These are phyloP conservation scores for Pachyrhynchus sulphureomaculatus DNA, from an alignment of 1,140 invertebrate species.

Conservation along the genomic window DNA sequence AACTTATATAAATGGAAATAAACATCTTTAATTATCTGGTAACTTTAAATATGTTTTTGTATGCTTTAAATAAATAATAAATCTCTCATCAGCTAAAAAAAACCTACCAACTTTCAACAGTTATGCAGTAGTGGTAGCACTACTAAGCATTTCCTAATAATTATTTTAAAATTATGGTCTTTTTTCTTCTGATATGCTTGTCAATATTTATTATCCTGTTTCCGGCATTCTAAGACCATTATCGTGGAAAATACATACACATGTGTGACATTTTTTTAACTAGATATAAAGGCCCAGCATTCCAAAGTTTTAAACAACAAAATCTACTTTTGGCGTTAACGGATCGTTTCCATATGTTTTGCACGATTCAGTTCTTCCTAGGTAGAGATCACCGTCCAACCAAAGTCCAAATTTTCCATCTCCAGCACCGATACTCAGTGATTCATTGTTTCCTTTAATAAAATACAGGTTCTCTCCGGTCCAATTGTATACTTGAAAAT, in stretches of 20 bases:
- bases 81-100: conserved; percentile 14
- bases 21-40: conserved; percentile 11
- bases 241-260: background rate
- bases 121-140: conserved; percentile 15
- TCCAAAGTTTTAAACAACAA: conserved; percentile 93
- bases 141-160: conserved; percentile 23
- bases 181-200: conserved; percentile 16
- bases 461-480: conserved; percentile 98
- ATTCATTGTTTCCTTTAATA: conserved; percentile 95
- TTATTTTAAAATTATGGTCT: conserved; percentile 13
- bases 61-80: conserved; percentile 34
- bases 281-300: conserved; percentile 92
- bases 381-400: conserved; percentile 95
- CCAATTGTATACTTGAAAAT: conserved; percentile 93
- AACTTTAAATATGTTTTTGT: conserved; percentile 17
- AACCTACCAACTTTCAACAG: conserved; percentile 4
- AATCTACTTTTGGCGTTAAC: conserved; percentile 89
- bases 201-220: background rate
- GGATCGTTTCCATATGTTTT: conserved; percentile 95
- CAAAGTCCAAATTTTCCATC: conserved; percentile 96
- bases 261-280: conserved; percentile 3
- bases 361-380: conserved; percentile 91
- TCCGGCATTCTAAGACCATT: background rate
- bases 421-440: conserved; percentile 93
- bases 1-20: conserved; percentile 1